phyloP scores from a whole-genome alignment of 2,797 vertebrate genomes.

The Microchirus variegatus region DNA sequence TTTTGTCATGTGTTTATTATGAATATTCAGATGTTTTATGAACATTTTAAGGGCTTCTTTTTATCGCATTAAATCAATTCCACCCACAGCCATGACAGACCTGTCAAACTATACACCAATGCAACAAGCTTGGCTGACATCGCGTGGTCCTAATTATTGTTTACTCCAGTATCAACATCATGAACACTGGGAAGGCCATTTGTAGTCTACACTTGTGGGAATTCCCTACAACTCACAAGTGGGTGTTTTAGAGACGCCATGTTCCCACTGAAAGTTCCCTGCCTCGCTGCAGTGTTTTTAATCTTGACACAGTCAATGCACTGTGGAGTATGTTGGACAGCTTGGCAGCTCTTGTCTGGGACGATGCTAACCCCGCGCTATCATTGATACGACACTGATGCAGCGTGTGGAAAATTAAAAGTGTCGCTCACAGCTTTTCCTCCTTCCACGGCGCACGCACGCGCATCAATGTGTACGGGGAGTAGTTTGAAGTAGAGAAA shows the following conservation, averaged over 20 bases:
- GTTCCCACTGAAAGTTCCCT: constrained; percentile 14
- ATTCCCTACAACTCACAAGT: not conserved
- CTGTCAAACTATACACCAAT: not conserved
- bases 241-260: constrained; percentile 11
- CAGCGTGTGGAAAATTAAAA: constrained; percentile 77
- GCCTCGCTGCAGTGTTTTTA: constrained; percentile 14
- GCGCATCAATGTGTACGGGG: constrained; percentile 31
- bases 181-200: not conserved
- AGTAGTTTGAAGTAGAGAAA: constrained; percentile 11
- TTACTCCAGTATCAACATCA: not conserved
- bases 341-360: constrained; percentile 51
- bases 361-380: constrained; percentile 32
- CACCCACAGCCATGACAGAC: too few species aligned
- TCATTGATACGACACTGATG: constrained; percentile 63
- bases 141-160: not conserved
- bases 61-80: too few species aligned
- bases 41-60: too few species aligned
- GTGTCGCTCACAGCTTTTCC: constrained; percentile 67
- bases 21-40: too few species aligned
- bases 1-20: too few species aligned
- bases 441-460: constrained; percentile 31
- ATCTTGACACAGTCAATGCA: constrained; percentile 51
- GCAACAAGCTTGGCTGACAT: not conserved
- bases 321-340: constrained; percentile 55
- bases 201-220: not conserved